phyloP scores from a whole-genome alignment of 2,888 invertebrate species.

The Heliconius ethilla region DNA sequence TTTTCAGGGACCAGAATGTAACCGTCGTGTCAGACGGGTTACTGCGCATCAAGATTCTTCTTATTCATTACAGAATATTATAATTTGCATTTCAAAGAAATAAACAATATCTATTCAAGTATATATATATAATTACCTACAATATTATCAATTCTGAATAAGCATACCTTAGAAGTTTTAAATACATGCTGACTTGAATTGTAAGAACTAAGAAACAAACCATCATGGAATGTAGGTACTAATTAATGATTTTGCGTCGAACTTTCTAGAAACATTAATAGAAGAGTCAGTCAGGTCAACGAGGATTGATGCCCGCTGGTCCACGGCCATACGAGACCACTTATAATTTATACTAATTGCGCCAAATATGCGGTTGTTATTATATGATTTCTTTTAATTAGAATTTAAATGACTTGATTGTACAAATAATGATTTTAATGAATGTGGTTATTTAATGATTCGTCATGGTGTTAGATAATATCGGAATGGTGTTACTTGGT shows the following conservation, averaged over 20 bases:
- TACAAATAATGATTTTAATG: not conserved
- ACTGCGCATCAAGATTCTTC: too few species aligned
- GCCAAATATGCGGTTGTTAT: constrained; percentile 12
- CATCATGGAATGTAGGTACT: constrained; percentile 30
- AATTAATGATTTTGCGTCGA: constrained; percentile 48
- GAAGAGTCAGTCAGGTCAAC: constrained; percentile 61
- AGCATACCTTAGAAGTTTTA: not conserved
- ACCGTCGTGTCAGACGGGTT: not conserved
- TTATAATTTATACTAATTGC: constrained; percentile 24
- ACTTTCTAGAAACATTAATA: constrained; percentile 64
- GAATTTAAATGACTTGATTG: not conserved
- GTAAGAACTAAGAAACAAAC: not conserved
- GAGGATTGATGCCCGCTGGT: constrained; percentile 53
- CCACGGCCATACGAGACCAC: constrained; percentile 47
- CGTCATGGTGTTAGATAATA: not conserved
- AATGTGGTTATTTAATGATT: not conserved
- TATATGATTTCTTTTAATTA: constrained; percentile 2
- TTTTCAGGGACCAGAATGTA: not conserved
- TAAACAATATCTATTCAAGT: not conserved
- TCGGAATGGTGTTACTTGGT: not conserved
- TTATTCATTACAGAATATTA: not conserved
- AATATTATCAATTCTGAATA: not conserved
- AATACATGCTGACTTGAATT: not conserved
- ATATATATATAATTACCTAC: not conserved
- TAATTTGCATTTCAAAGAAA: not conserved